Evolutionary conservation across 2,888 invertebrate species (phyloP).

Genomic region (Stenolophus ochropezus): DNA sequence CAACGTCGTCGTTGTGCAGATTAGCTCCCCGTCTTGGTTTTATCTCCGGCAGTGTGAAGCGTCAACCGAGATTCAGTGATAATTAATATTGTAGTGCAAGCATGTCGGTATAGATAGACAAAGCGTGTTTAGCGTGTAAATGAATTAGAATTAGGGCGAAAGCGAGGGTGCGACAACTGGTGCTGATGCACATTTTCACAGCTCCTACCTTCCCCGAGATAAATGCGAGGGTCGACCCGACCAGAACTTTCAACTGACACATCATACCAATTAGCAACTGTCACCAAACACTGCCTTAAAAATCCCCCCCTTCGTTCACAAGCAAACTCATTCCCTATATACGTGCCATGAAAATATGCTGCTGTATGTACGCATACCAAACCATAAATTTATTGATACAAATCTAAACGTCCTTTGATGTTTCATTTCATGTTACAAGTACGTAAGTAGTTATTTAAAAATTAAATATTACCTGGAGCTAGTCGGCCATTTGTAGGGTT

Average conservation of each 20-base stretch:
- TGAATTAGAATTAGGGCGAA: neutral
- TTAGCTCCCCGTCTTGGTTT: neutral
- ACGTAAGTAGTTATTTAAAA: slow-evolving; percentile 35
- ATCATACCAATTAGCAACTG: neutral
- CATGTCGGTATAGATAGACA: neutral
- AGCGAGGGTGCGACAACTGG: neutral
- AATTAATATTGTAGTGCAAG: slow-evolving; percentile 2
- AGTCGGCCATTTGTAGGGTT: slow-evolving; percentile 4
- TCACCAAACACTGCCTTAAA: neutral
- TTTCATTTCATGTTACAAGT: slow-evolving; percentile 15
- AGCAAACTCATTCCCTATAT: too few relatives aligned
- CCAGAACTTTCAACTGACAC: neutral
- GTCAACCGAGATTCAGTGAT: neutral
- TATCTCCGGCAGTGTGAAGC: neutral
- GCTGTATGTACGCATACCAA: neutral
- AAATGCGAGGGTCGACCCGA: neutral
- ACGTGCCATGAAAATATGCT: neutral
- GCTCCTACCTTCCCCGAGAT: neutral
- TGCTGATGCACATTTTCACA: neutral
- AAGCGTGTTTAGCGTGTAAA: neutral
- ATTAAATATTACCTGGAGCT: slow-evolving; percentile 16
- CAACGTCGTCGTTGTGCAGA: neutral
- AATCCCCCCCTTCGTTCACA: too few relatives aligned
- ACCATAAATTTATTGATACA: slow-evolving; percentile 30
- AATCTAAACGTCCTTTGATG: slow-evolving; percentile 24